phyloP scores from a whole-genome alignment of 1,140 invertebrate species.

The Linepithema humile region DNA sequence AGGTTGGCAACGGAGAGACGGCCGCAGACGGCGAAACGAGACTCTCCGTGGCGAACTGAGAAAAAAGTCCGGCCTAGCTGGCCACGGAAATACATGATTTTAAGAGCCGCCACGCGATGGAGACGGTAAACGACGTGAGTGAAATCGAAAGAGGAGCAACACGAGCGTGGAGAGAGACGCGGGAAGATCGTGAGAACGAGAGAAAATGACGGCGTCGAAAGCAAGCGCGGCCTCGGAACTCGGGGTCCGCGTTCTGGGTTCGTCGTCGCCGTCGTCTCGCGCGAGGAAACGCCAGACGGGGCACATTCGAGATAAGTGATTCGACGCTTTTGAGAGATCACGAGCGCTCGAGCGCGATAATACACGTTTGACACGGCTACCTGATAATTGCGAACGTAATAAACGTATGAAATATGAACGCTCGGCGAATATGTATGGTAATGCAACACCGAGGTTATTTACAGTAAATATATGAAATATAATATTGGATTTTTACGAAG shows the following conservation, averaged over 20 bases:
- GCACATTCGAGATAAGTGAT: conserved; percentile 36
- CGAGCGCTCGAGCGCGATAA: conserved; percentile 18
- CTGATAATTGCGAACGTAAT: neutral
- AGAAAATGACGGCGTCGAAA: conserved; percentile 44
- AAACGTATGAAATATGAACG: neutral
- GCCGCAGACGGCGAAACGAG: conserved; percentile 64
- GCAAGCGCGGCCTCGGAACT: no score
- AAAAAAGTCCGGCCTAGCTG: conserved; percentile 47
- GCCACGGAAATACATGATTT: conserved; percentile 68
- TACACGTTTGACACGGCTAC: neutral
- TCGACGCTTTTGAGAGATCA: conserved; percentile 7
- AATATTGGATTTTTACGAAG: neutral
- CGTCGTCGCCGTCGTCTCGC: no score
- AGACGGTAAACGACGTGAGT: conserved; percentile 59
- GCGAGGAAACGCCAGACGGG: neutral
- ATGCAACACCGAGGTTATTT: neutral
- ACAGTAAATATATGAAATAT: neutral
- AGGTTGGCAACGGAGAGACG: conserved; percentile 32
- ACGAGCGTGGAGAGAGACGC: conserved; percentile 33
- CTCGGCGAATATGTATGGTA: no score
- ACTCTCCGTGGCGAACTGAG: neutral
- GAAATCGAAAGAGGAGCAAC: conserved; percentile 49
- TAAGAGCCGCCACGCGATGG: conserved; percentile 64
- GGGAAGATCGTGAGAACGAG: conserved; percentile 59
- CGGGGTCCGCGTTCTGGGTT: no score